Conservation (phyloP, 2,797 vertebrate genomes). For the Argya squamiceps region DNA sequence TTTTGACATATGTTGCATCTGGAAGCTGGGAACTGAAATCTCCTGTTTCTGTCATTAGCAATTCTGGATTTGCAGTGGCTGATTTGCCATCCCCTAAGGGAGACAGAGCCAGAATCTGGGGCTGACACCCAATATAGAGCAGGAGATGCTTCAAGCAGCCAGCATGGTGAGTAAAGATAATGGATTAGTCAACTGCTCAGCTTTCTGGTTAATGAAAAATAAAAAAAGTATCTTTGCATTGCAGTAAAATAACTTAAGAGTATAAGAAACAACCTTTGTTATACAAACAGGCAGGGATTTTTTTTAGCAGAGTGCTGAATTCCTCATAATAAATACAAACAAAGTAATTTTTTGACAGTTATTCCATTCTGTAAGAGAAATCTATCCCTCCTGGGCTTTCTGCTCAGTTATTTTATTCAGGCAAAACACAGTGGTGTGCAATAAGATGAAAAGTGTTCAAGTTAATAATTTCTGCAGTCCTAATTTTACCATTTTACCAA, state of each 20-base stretch:
- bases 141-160: background rate
- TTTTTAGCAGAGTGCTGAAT: background rate
- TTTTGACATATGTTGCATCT: constrained; percentile 69
- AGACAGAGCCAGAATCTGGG: constrained; percentile 57
- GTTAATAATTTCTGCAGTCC: background rate
- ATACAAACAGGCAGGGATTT: background rate
- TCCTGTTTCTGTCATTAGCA: constrained; percentile 24
- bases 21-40: constrained; percentile 58
- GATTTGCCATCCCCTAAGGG: constrained; percentile 40
- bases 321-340: background rate
- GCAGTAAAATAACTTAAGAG: background rate
- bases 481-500: background rate
- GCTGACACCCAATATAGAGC: constrained; percentile 22
- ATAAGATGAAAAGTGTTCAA: background rate
- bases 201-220: background rate
- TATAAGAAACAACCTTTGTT: background rate
- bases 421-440: background rate
- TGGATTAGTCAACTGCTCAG: background rate
- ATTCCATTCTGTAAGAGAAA: background rate
- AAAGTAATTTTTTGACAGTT: background rate
- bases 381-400: background rate
- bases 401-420: background rate
- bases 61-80: constrained; percentile 54
- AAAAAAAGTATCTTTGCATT: background rate
- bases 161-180: constrained; percentile 60